Evolutionary conservation across 92 coral and sea anemone genomes (phyloP), one percentile per base, ranked within the genome.

Genomic region (Montipora capitata): DNA sequence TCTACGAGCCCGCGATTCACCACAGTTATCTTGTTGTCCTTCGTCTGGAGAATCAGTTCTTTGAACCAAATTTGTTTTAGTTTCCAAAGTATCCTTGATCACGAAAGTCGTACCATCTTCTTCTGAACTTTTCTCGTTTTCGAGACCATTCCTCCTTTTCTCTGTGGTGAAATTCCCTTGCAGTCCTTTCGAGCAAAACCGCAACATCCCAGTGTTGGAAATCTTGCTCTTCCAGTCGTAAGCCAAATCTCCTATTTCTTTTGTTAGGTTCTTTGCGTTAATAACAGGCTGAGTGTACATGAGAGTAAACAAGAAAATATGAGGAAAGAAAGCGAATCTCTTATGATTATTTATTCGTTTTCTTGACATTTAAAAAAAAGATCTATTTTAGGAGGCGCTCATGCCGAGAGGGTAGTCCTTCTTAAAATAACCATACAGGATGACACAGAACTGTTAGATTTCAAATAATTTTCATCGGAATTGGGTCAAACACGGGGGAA

Each of bases 231-330:
- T 76, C 93, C 93, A 89, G 62, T 89, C 80, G 79, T 77, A 89
- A 40, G 85, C 93, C 42, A 89, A 10, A 8, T 44, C 48, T 18
- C 93, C 93, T 10, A 89, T 69, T 69, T 84, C 90, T 59, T 83
- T 84, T 0, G 85, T 83, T 78, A 89, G 85, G 56, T 89, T 84
- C 88, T 84, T 89, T 64, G 85, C 84, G 80, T 89, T 89, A 41
- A 89, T 78, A 59, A 89, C 84, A 0, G 93, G 93, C 93, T 89
- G 43, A 40, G 70, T 76, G 57, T 40, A 49, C 20, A n/a, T 27
- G 41, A 73, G 42, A 40, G n/a, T 3, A 5, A 66, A 41, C 8
- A 62, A 62, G 52, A 5, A 48, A 48, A 48, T 48, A 5, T 48
- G 7, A 48, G 1, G 10, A 3, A 48, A 48, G 52, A 48, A 48